Base-by-base conservation (phyloP, 2,113 vertebrate species). In the Lagopus leucura region DNA sequence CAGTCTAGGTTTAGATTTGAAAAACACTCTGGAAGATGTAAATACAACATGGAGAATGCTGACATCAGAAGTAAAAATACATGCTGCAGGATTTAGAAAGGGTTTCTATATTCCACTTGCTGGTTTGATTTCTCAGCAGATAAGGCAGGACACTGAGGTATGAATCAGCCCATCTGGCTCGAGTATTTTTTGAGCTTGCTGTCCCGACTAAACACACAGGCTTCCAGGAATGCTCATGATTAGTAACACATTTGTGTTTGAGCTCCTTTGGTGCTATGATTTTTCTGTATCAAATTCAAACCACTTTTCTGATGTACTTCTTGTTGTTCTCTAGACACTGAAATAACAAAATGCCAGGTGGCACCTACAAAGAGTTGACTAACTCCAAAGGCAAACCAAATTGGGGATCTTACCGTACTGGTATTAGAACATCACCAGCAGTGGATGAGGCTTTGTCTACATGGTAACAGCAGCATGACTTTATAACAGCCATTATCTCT, bases 191-290 rank as follows among this genome's bases (percentile, higher is more conserved):
- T 70, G 85, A 92, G 82, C 60, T 96, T 85, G 82, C 69, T 94
- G 73, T 74, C 88, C 66, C 2, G 0, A 92, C 55, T 93, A 64
- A 65, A 93, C 69, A 72, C 70, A 50, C 86, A 86, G 66, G 30
- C 78, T 95, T 97, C 88, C 73, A 91, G 82, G 61, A 97, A 93
- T 5, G n/a, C 73, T 86, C 25, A 32, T 94, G 80, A 89, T 95
- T 75, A 90, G 40, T 87, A 95, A 74, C 78, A 95, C 52, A 81
- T 96, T 95, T 73, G 90, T 80, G 36, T 88, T 78, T 71, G 88
- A 72, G 77, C 64, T 92, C 47, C 78, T 92, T 76, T 78, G 32
- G 84, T 77, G 50, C 40, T 83, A 10, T 43, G 32, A 40, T 81
- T 80, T 92, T 88, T 87, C 72, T 82, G 52, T 80, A 73, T 87